Base-by-base conservation (phyloP, 2,113 vertebrate genomes). In the Tetraodon nigroviridis region DNA sequence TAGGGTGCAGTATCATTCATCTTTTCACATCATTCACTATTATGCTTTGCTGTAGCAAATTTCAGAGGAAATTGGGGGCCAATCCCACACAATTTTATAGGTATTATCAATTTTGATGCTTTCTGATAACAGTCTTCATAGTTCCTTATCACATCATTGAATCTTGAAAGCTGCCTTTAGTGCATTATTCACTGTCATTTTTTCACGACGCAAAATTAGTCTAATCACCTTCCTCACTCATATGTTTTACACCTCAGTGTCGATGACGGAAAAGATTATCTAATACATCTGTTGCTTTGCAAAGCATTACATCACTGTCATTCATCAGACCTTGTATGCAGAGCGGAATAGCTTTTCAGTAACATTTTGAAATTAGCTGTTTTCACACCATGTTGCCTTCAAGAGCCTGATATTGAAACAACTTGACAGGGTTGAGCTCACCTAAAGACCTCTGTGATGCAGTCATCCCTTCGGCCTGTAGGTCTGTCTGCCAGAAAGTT, bases 1-100 rank as follows among this genome's bases (percentile, higher is more conserved):
- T 64, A 10, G 45, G 62, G 76, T 78, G 76, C 70, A 44, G 48
- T 60, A 67, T 81, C 52, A 69, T 80, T 76, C 61, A 73, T 83
- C 58, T 67, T 60, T 70, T 20, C 55, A 20, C 62, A 70, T 73
- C 55, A 77, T 37, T 70, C 46, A 1, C 58, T 58, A 52, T 69
- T 22, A 22, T 48, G 46, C 55, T 61, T 62, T 77, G 61, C 71
- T 59, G 45, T 47, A 19, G 68, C 46, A 49, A 58, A 63, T 59
- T 71, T 64, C 54, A 46, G 60, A 54, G 67, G 69, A 77, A 79
- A 71, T 71, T 37, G 41, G 56, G 54, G 45, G 76, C 49, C 29
- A 42, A 60, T 54, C 42, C 4, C 1, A 64, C 13, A 51, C 8
- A 48, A 18, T 63, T 51, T 56, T 21, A 44, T 67, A 51, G 21